Evolutionary conservation across 1,140 invertebrate genomes (phyloP).

Genomic region (Hylaeus anthracinus): DNA sequence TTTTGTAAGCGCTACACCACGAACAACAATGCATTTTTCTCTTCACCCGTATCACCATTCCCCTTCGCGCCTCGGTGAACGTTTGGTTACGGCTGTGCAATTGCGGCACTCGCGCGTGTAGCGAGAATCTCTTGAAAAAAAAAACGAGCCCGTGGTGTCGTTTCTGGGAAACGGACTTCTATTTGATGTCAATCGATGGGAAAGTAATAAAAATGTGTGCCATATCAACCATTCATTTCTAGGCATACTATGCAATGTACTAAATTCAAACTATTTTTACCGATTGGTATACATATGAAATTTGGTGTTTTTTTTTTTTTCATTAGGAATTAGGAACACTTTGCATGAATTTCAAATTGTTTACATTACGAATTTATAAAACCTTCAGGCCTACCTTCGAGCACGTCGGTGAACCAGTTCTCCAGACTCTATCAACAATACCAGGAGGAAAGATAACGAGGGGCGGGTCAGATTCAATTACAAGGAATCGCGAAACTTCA

Average conservation of each 20-base stretch:
- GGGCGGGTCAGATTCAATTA: slow-evolving; percentile 45
- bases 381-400: too few species aligned
- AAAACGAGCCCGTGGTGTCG: neutral
- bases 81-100: slow-evolving; percentile 38
- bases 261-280: too few species aligned
- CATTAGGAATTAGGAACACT: too few species aligned
- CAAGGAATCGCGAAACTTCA: slow-evolving; percentile 47
- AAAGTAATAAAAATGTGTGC: too few species aligned
- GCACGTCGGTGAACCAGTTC: too few species aligned
- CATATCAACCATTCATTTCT: too few species aligned
- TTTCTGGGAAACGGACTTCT: neutral
- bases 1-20: slow-evolving; percentile 37
- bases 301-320: too few species aligned
- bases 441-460: slow-evolving; percentile 38
- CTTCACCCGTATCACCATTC: neutral
- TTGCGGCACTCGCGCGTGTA: neutral
- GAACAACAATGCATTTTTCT: slow-evolving; percentile 54
- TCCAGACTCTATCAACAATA: neutral
- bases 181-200: too few species aligned
- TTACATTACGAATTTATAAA: too few species aligned
- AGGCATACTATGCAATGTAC: too few species aligned
- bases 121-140: slow-evolving; percentile 17
- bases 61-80: slow-evolving; percentile 35
- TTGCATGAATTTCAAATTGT: too few species aligned
- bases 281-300: too few species aligned